A percentile compares a stretch with the other conserved stretches of the same genome.
phyloP scores from a whole-genome alignment of 2,113 vertebrate genomes.

The Amblyornis subalaris region DNA sequence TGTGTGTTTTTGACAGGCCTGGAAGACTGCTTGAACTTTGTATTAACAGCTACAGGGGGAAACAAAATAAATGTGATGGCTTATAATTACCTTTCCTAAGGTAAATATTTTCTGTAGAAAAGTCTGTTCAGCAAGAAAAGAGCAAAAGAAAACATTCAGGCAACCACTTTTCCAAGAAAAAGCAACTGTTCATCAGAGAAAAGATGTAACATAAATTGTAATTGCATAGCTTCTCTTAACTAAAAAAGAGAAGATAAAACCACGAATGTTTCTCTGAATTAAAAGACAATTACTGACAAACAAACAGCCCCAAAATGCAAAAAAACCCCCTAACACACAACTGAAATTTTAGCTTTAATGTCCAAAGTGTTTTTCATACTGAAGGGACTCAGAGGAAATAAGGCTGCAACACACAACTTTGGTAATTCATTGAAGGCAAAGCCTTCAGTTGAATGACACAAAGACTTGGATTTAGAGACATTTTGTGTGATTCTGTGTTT shows the following conservation, averaged over 20 bases:
- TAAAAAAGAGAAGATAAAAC: background rate
- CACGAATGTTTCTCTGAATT: background rate
- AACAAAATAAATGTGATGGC: background rate
- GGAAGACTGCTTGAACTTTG: constrained; percentile 35
- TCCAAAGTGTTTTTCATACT: background rate
- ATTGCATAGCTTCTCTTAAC: background rate
- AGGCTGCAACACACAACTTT: background rate
- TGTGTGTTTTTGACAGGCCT: background rate
- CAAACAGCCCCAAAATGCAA: background rate
- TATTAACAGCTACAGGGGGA: background rate
- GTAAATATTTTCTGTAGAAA: constrained; percentile 9
- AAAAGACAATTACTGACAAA: background rate
- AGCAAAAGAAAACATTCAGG: background rate
- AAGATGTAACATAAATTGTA: background rate
- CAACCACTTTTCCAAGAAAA: background rate
- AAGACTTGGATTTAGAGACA: background rate
- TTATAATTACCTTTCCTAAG: constrained; percentile 27
- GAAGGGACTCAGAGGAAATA: background rate
- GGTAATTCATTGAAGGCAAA: background rate
- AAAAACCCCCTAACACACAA: fast-evolving
- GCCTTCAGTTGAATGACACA: background rate
- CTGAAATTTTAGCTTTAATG: background rate
- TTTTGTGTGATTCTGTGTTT: background rate
- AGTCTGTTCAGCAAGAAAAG: background rate
- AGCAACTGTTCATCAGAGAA: background rate